Conservation (phyloP, 2,888 invertebrate species). For the Agrotis clavis region DNA sequence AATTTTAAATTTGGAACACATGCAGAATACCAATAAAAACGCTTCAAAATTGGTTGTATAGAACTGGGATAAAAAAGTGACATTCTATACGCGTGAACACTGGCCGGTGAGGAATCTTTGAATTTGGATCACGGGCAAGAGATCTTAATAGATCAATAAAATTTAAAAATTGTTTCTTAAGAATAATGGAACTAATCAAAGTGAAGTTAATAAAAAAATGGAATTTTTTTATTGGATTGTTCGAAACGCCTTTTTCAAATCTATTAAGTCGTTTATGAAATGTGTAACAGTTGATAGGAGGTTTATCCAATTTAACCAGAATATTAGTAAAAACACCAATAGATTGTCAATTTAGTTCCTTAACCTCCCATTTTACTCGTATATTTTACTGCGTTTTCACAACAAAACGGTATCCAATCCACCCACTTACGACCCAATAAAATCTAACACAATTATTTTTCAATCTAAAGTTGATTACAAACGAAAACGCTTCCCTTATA, state of each 20-base stretch:
- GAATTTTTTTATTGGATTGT: too few relatives aligned
- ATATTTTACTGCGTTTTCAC: not conserved
- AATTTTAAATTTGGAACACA: not conserved
- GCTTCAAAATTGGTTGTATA: not conserved
- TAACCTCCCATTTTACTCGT: not conserved
- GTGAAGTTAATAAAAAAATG: too few relatives aligned
- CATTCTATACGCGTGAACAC: too few relatives aligned
- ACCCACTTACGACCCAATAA: conserved; percentile 23
- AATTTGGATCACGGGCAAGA: too few relatives aligned
- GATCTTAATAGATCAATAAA: too few relatives aligned
- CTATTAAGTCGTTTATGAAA: too few relatives aligned
- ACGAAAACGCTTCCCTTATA: conserved; percentile 40
- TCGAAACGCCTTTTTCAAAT: too few relatives aligned
- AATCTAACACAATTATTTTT: conserved; percentile 41
- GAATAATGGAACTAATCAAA: too few relatives aligned
- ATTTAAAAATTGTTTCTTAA: conserved; percentile 7
- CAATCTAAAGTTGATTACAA: conserved; percentile 52
- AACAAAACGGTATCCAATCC: not conserved
- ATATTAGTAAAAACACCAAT: not conserved
- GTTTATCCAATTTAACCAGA: too few relatives aligned
- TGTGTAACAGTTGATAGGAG: too few relatives aligned
- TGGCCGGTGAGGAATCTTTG: too few relatives aligned
- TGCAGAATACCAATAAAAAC: not conserved
- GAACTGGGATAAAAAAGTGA: too few relatives aligned
- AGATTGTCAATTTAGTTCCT: not conserved